Percentiles rank a stretch among this genome's conserved stretches.
Conservation (phyloP, 2,113 vertebrate genomes). For the Strix uralensis region DNA sequence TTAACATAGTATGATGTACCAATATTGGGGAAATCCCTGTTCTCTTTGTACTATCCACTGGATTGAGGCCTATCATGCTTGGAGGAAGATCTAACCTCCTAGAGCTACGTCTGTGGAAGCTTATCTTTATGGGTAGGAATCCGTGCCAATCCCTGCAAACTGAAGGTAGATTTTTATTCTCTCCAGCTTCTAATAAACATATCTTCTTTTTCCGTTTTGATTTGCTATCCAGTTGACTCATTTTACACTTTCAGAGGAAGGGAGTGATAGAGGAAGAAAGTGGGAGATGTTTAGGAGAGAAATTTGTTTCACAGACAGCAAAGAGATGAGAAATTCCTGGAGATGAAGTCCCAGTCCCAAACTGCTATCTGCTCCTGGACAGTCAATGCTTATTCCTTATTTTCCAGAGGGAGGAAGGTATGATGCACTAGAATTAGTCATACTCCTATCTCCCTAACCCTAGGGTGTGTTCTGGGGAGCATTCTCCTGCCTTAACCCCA, state of each 20-base stretch:
- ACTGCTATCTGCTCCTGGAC: neutral
- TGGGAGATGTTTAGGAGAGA: neutral
- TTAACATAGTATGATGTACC: neutral
- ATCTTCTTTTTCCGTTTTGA: neutral
- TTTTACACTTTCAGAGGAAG: neutral
- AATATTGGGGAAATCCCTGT: constrained; percentile 19
- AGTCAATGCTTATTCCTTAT: neutral
- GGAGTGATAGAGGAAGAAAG: neutral
- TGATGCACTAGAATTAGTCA: neutral
- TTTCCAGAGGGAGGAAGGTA: neutral
- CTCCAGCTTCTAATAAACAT: neutral
- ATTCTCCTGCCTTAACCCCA: neutral
- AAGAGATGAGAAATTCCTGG: neutral
- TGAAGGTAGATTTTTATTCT: neutral
- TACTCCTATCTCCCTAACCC: neutral
- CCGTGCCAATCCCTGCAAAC: neutral
- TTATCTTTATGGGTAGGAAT: constrained; percentile 34
- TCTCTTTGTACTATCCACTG: constrained; percentile 4
- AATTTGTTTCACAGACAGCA: neutral
- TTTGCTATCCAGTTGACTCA: neutral
- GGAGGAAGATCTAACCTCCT: constrained; percentile 14
- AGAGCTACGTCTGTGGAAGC: neutral
- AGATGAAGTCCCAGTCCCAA: neutral
- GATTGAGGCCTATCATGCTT: neutral
- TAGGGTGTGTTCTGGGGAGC: neutral